A percentile compares a stretch with the other conserved stretches of the same genome.
phyloP scores from a whole-genome alignment of 2,113 vertebrate species.

The Orycteropus afer region DNA sequence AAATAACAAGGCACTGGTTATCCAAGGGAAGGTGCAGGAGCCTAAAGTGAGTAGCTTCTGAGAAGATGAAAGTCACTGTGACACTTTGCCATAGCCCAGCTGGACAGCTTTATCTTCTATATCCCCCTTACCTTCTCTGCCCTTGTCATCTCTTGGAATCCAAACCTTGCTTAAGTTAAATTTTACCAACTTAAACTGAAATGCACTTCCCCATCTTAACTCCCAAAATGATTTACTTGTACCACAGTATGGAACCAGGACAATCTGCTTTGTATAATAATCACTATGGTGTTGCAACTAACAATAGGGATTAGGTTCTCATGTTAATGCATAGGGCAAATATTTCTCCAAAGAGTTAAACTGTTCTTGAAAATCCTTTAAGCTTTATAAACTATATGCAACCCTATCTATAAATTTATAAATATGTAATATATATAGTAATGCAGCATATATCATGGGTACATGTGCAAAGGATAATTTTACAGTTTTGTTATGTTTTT shows the following conservation, averaged over 20 bases:
- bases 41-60: background rate
- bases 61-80: background rate
- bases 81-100: background rate
- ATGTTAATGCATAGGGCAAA: background rate
- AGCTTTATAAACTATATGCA: background rate
- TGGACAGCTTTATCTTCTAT: too few species aligned
- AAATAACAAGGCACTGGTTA: background rate
- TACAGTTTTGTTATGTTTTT: background rate
- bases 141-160: background rate
- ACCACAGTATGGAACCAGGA: background rate
- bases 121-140: background rate
- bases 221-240: background rate
- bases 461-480: background rate
- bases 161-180: background rate
- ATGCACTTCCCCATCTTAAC: background rate
- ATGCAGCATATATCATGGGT: background rate
- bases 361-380: background rate
- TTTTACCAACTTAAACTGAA: background rate
- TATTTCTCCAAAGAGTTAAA: background rate
- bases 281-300: background rate
- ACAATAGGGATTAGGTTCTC: background rate
- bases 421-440: background rate
- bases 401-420: background rate
- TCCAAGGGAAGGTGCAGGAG: background rate
- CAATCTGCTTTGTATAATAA: background rate